Conservation (phyloP, 2,888 invertebrate genomes). For the Pemphredon lugubris region DNA sequence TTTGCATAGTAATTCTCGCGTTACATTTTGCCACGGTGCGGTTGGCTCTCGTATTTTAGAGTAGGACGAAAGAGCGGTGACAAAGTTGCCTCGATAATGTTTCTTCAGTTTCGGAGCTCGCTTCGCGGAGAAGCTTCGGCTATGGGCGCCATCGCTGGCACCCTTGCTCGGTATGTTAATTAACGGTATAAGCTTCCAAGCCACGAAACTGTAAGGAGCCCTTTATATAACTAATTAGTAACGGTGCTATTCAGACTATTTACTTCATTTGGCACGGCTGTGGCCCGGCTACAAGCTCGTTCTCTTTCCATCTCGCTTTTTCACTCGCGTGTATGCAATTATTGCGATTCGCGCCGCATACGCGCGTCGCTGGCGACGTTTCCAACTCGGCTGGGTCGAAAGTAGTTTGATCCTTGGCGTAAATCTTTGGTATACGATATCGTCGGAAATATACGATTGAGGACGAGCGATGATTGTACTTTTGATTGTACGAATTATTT, state of each 20-base stretch:
- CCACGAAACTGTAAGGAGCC: conserved; percentile 67
- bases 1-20: conserved; percentile 26
- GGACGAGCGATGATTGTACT: no score
- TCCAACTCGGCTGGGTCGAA: no score
- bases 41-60: conserved; percentile 34
- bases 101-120: conserved; percentile 52
- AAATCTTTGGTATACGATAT: no score
- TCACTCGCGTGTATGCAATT: background rate
- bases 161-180: conserved; percentile 78
- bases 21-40: conserved; percentile 27
- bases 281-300: conserved; percentile 59
- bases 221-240: conserved; percentile 78
- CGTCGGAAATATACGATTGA: no score
- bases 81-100: conserved; percentile 62
- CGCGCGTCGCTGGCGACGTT: no score
- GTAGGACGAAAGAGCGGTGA: conserved; percentile 50
- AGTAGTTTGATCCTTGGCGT: no score
- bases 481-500: background rate
- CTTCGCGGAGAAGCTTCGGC: conserved; percentile 46
- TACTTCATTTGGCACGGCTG: conserved; percentile 68
- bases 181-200: conserved; percentile 78
- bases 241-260: conserved; percentile 75
- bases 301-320: conserved; percentile 28
- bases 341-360: background rate
- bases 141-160: conserved; percentile 54